Evolutionary conservation across 2,797 vertebrate genomes (phyloP), one percentile per base, ranked within the genome.

Genomic region (Potorous gilbertii): DNA sequence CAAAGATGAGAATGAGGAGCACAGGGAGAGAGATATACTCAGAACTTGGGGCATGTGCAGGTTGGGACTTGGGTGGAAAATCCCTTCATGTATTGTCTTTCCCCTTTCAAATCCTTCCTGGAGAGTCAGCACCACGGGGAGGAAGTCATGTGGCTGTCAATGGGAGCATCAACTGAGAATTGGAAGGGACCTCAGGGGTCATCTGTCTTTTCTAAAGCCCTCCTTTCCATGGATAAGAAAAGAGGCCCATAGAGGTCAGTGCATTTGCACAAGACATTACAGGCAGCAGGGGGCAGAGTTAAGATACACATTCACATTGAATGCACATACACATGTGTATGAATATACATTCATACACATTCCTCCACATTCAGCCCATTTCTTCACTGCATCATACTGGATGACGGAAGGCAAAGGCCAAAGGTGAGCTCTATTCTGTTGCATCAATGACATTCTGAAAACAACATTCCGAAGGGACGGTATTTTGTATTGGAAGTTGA

Each of bases 71-170:
- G 91, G 55, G 91, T 40, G 93, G 59, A 94, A 91, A 93, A 55
- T 0, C 40, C 95, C 81, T 95, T 56, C 55, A 94, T 31, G 91
- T 95, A 27, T 14, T 92, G 59, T 54, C 40, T 93, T 90, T 40
- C 13, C 57, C 94, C 89, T 57, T 96, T 91, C 93, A 95, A 96
- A 91, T 46, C 92, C 56, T 56, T 29, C 94, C 87, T 93, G 92
- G 54, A 94, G 18, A 95, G 93, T 27, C 28, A 92, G 91, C 66
- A 94, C 57, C 91, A 14, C 52, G 46, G 21, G 87, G 59, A 55
- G 55, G 93, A 91, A 29, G 90, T 50, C 89, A 94, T 29, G 29
- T 81, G 13, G 10, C 56, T 94, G 10, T n/a, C 12, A 91, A 66
- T 16, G n/a, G 34, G 34, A 66, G 34, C 14, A 4, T 6, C 5